A percentile compares a stretch with the other conserved stretches of the same genome.
Evolutionary conservation across 1,140 invertebrate genomes (phyloP).

Genomic region (Gerris buenoi): DNA sequence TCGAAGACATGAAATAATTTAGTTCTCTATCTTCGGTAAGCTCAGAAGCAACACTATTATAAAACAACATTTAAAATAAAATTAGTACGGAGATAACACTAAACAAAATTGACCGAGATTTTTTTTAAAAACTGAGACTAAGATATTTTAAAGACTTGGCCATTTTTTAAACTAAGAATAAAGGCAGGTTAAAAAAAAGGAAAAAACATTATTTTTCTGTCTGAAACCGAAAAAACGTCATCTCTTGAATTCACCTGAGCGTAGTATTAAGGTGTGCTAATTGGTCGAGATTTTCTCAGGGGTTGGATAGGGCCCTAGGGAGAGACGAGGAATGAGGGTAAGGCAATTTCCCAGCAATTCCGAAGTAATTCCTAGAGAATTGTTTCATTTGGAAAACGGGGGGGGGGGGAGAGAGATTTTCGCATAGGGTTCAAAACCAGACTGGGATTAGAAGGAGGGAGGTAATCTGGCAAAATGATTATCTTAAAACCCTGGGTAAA

Average conservation of each 20-base stretch:
- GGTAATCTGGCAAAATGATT: background rate
- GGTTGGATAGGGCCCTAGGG: background rate
- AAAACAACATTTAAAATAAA: too few species aligned
- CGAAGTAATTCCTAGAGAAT: background rate
- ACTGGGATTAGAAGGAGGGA: background rate
- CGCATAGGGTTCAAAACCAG: background rate
- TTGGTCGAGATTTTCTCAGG: background rate
- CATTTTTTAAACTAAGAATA: too few species aligned
- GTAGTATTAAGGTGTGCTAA: background rate
- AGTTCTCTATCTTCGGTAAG: too few species aligned
- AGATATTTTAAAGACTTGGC: too few species aligned
- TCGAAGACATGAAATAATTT: too few species aligned
- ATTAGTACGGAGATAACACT: too few species aligned
- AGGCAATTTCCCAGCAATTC: background rate
- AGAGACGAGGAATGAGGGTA: background rate
- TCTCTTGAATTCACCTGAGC: background rate
- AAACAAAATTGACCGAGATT: too few species aligned
- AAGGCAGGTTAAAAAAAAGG: too few species aligned
- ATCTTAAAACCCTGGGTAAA: background rate
- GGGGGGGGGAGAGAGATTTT: background rate
- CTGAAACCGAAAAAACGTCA: too few species aligned
- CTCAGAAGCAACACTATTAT: too few species aligned
- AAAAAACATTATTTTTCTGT: too few species aligned
- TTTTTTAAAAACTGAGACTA: too few species aligned
- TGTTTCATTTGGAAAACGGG: background rate